Base-by-base conservation (phyloP, 1,140 invertebrate genomes). In the Drosophila persimilis region DNA sequence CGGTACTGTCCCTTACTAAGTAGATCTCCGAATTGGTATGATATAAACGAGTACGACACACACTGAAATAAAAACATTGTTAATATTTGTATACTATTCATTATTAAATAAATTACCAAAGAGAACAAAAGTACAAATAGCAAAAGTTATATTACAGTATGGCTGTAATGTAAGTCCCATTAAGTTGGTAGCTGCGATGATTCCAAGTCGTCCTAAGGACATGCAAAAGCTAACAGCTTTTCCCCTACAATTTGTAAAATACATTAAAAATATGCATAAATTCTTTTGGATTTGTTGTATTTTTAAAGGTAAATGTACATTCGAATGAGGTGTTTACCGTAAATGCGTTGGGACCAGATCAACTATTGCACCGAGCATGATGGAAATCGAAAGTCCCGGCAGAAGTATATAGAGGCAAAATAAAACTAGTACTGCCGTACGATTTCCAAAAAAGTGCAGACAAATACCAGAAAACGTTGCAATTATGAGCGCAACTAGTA, bases 191-290 rank as follows among this genome's bases (percentile, higher is more conserved):
- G 92, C 93, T 3, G 92, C 83, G 86, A 94, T 93, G 5, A 93
- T 93, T 2, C 93, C 93, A 2, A 94, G 84, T 15, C 94, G 90
- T 5, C 94, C 94, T 71, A 93, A 90, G 74, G 94, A 93, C 91
- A 94, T 92, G 6, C 92, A 91, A 50, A 94, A 71, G 45, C 93
- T 93, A 0, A 94, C 92, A 0, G 93, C 93, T 93, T 94, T 94
- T 1, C 92, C 93, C 62, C 94, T 94, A 66, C n/a, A 80, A 71
- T 20, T 4, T 2, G 8, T 4, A 6, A 3, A 29, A 31, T 24
- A 41, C 50, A 45, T 11, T 22, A 45, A 52, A 69, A 26, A 26
- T 5, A 5, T 6, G 2, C 29, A 31, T 5, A 26, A 26, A 31
- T 31, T 8, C 7, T 8, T 31, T 8, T 26, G 1, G 20, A 26